Evolutionary conservation across 2,888 invertebrate genomes (phyloP), one percentile per base, ranked within the genome.

Genomic region (Phalangium opilio): DNA sequence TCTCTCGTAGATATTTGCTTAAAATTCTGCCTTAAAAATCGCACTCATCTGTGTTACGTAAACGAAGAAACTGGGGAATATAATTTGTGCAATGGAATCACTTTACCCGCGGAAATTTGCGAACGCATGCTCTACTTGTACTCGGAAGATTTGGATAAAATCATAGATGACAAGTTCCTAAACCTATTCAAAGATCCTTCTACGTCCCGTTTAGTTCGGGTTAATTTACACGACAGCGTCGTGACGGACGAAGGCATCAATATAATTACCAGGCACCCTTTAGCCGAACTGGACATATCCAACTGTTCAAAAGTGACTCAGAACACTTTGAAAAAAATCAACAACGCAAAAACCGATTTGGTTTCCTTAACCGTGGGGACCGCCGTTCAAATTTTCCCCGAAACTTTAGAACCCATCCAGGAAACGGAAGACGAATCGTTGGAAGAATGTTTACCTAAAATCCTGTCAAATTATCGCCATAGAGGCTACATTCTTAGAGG

Each of bases 221-320:
- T 86, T 11, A 75, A 74, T 60, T 69, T 89, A 55, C 71, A 78
- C 44, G 78, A 81, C 61, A 77, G 81, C 19, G 72, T 74, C 35
- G 74, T 89, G 40, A 79, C 78, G 10, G 80, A 83, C 62, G 69
- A 73, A 50, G 80, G 83, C 48, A 67, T 89, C 43, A 71, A 74
- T 55, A 75, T 75, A 44, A 67, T 90, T 14, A 69, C 83, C 64
- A 73, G 73, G 43, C 89, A 89, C 65, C 76, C 78, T 54, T 73
- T 85, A 35, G 68, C 73, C 12, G 79, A 81, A 53, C 67, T 91
- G 42, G 81, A 84, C 56, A 70, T 90, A 53, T 74, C 77, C 48
- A 78, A 83, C 58, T 85, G 85, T 63, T 72, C 74, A 52, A 73
- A 74, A 53, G 67, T 87, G 40, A 76, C 79, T 1, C 70, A 73